Base-by-base conservation (phyloP, 1,140 invertebrate genomes). In the Archivesica marissinica region DNA sequence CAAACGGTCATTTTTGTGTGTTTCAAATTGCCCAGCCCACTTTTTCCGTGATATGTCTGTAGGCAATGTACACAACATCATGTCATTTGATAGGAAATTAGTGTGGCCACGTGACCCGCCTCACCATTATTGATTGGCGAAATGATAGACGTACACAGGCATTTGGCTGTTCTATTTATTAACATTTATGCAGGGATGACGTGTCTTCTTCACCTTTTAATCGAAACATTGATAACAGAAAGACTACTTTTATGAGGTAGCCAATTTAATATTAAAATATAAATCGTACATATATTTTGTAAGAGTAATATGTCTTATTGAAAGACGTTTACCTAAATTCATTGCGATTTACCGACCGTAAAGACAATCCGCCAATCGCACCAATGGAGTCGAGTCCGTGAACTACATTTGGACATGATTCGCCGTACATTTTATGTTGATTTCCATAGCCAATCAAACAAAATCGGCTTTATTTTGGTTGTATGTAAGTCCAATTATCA, bases 401-500 rank as follows among this genome's bases (percentile, higher is more conserved):
- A 86, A 78, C 86, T 85, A 86, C 89, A 90, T 91, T 89, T 85
- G 89, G 86, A 89, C 92, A 89, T 93, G 92, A 93, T 93, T 93
- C 95, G 95, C 94, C 94, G 95, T 91, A 91, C 91, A 91, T 91
- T 92, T 91, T 89, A 90, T 88, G 88, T 91, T 90, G 89, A 92
- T 92, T 94, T 92, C 89, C 91, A 92, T 92, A 93, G 90, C 93
- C 93, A 93, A 93, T 93, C 93, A 93, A 90, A 87, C 77, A 88
- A 59, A 86, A 88, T 91, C 85, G 87, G 91, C 89, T 90, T 88
- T 87, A 88, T 89, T 91, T 96, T 96, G 96, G 96, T 96, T 95
- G 95, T 96, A 96, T 96, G 96, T 96, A 96, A 96, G 96, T 96
- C 95, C 95, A 96, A 95, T 96, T 96, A 96, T 61, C 68, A 72